These are phyloP conservation scores for Platycnemis pennipes DNA, from an alignment of 2,888 invertebrate species.

Conservation along the genomic window DNA sequence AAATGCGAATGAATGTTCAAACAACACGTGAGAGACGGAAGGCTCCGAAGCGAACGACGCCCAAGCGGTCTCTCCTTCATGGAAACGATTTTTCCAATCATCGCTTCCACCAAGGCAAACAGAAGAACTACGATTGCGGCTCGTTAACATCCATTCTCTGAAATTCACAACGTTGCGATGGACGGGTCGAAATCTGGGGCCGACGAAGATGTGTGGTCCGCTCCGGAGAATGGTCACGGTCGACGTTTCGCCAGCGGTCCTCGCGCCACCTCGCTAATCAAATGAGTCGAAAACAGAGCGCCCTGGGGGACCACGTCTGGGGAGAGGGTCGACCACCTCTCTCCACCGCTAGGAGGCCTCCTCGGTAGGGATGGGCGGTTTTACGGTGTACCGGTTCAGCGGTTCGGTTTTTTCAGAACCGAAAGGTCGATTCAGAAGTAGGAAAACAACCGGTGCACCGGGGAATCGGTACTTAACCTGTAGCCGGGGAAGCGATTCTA, in stretches of 20 bases:
- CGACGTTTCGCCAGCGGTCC: neutral
- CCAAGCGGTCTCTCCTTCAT: neutral
- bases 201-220: neutral
- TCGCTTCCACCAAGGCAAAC: neutral
- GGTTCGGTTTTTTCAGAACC: neutral
- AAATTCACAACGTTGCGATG: neutral
- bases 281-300: neutral
- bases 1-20: too few relatives aligned
- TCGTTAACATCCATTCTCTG: neutral
- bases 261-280: neutral
- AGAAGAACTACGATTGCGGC: neutral
- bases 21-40: neutral
- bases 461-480: too few relatives aligned
- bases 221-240: neutral
- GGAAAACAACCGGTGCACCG: neutral
- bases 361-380: neutral
- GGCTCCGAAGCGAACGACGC: neutral
- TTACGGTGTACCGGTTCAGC: neutral
- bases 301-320: neutral
- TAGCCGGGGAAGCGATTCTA: too few relatives aligned
- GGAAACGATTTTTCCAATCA: neutral
- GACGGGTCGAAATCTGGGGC: neutral
- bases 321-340: neutral
- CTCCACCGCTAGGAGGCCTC: neutral
- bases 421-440: neutral